These are phyloP conservation scores for Alouatta palliata DNA, from an alignment of 2,113 vertebrate genomes.

Conservation along the genomic window DNA sequence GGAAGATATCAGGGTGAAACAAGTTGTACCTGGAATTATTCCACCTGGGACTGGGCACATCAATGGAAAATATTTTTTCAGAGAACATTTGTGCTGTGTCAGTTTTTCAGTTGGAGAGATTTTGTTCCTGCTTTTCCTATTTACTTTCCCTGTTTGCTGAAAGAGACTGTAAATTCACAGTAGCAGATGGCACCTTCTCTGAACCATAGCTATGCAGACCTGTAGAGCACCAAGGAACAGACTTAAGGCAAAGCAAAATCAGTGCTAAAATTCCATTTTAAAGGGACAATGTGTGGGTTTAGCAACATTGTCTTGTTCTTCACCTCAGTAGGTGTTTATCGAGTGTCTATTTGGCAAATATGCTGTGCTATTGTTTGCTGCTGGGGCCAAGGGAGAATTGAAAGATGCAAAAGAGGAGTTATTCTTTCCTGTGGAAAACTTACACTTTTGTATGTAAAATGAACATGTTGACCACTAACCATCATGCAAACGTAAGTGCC, in stretches of 20 bases:
- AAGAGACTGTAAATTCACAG: conserved; percentile 70
- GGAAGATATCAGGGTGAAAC: neutral
- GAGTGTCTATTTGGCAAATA: neutral
- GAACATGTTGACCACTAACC: neutral
- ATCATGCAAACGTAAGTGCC: neutral
- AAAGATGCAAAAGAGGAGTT: neutral
- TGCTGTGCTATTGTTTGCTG: neutral
- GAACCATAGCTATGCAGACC: conserved; percentile 56
- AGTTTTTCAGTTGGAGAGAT: conserved; percentile 59
- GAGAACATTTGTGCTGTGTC: conserved; percentile 40
- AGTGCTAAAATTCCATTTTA: neutral
- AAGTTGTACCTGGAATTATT: neutral
- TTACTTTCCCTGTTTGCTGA: conserved; percentile 62
- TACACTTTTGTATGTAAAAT: neutral
- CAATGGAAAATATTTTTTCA: conserved; percentile 48
- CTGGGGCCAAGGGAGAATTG: neutral
- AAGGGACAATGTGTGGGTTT: conserved; percentile 27
- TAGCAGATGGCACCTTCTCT: conserved; percentile 74
- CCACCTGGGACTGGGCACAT: neutral
- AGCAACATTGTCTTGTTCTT: neutral
- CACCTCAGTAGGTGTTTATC: neutral
- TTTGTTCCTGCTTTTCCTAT: conserved; percentile 32
- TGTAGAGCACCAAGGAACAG: conserved; percentile 41
- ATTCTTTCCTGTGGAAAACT: neutral
- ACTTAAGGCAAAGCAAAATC: neutral